Percentiles rank a stretch among this genome's conserved stretches.
Conservation (phyloP, 92 coral and sea anemone species). For the Epizoanthus ramosus region DNA sequence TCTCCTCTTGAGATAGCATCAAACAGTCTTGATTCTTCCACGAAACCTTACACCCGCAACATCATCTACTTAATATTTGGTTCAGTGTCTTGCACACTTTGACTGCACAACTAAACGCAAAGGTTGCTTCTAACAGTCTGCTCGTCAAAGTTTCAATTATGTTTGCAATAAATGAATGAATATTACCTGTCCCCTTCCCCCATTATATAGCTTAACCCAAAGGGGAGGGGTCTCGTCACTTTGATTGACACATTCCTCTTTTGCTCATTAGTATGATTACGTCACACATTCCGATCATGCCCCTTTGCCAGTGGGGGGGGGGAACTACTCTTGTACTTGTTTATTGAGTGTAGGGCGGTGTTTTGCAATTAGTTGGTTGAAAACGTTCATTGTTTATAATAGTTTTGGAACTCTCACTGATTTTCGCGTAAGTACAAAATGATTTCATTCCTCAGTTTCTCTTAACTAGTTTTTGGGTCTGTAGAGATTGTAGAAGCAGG, state of each 20-base stretch:
- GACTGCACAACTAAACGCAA: background rate
- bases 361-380: no score
- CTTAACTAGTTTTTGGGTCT: no score
- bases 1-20: slow-evolving; percentile 11
- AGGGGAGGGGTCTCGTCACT: slow-evolving; percentile 12
- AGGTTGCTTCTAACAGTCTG: no score
- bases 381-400: no score
- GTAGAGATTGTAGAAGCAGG: no score
- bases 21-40: background rate
- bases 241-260: no score
- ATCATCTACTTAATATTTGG: background rate
- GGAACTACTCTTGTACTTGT: no score
- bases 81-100: slow-evolving; percentile 1
- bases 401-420: no score
- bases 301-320: no score
- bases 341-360: no score
- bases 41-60: slow-evolving; percentile 22
- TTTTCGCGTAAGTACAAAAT: no score
- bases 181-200: background rate
- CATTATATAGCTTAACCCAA: background rate
- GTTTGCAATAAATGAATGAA: background rate
- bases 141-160: background rate
- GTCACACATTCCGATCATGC: background rate
- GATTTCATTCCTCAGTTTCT: no score
- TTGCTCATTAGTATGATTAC: background rate